Percentiles rank a stretch among this genome's conserved stretches.
Evolutionary conservation across 2,888 invertebrate genomes (phyloP).

Genomic region (Drosophila anceps): DNA sequence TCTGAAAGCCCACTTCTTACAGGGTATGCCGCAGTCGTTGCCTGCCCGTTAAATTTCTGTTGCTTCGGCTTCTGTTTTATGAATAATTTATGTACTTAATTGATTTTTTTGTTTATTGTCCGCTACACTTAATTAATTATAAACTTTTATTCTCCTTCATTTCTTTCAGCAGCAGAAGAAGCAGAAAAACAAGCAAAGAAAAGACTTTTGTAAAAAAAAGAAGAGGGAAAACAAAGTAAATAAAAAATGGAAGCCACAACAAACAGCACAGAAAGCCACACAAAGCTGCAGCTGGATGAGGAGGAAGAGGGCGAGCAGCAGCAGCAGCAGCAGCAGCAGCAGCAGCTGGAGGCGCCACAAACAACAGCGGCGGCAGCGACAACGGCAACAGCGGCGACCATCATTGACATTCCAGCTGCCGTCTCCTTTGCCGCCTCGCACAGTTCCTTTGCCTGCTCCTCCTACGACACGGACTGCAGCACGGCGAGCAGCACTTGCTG

Average conservation of each 20-base stretch:
- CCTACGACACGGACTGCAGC: slow-evolving; percentile 83
- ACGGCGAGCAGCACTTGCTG: slow-evolving; percentile 83
- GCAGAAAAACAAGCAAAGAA: slow-evolving; percentile 33
- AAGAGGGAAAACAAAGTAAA: slow-evolving; percentile 8
- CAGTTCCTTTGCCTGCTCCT: slow-evolving; percentile 53
- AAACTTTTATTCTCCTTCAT: slow-evolving; percentile 47
- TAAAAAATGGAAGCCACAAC: slow-evolving; percentile 59
- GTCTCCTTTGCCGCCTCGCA: slow-evolving; percentile 16
- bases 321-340: background rate
- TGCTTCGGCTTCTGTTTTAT: slow-evolving; percentile 51
- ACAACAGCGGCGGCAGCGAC: slow-evolving; percentile 12
- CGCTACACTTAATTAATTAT: slow-evolving; percentile 71
- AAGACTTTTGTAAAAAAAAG: slow-evolving; percentile 34
- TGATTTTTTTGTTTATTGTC: slow-evolving; percentile 76
- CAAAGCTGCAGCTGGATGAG: slow-evolving; percentile 62
- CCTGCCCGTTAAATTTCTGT: slow-evolving; percentile 7
- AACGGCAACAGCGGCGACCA: slow-evolving; percentile 62
- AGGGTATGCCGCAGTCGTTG: background rate
- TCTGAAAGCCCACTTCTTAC: background rate
- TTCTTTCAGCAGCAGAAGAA: slow-evolving; percentile 40
- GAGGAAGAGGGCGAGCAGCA: slow-evolving; percentile 9
- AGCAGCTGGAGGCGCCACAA: slow-evolving; percentile 23
- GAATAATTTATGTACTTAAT: slow-evolving; percentile 78
- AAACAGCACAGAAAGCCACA: slow-evolving; percentile 55
- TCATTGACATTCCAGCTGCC: slow-evolving; percentile 82